Percentiles rank a stretch among this genome's conserved stretches.
Evolutionary conservation across 2,113 vertebrate species (phyloP).

Genomic region (Oncorhynchus mykiss): DNA sequence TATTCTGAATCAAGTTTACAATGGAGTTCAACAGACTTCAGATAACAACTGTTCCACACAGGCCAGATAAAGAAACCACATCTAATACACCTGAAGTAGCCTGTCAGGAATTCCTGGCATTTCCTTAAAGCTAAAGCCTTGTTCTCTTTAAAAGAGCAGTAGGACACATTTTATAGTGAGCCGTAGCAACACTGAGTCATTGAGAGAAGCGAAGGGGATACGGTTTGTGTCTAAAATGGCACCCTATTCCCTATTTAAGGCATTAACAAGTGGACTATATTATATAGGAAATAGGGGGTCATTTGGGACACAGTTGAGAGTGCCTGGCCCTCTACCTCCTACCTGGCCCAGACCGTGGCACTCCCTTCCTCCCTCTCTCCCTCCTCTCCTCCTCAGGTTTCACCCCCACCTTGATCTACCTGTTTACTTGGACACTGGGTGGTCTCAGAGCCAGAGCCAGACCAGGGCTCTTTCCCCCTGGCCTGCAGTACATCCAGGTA

Average conservation of each 20-base stretch:
- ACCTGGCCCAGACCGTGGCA: slow-evolving; percentile 35
- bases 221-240: no score
- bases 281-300: no score
- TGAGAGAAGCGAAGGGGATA: slow-evolving; percentile 1
- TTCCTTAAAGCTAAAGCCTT: slow-evolving; percentile 39
- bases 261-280: no score
- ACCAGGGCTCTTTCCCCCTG: slow-evolving; percentile 43
- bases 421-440: slow-evolving; percentile 68
- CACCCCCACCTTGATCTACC: slow-evolving; percentile 66
- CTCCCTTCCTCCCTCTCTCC: not conserved
- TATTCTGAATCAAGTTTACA: not conserved
- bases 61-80: slow-evolving; percentile 17
- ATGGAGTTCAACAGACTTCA: not conserved
- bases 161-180: slow-evolving; percentile 41
- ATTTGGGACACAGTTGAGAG: no score
- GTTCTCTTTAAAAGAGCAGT: slow-evolving; percentile 22
- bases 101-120: slow-evolving; percentile 49
- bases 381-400: slow-evolving; percentile 49
- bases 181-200: slow-evolving; percentile 33
- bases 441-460: slow-evolving; percentile 49
- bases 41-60: slow-evolving; percentile 11
- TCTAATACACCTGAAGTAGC: slow-evolving; percentile 35
- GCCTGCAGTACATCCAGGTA: slow-evolving; percentile 41
- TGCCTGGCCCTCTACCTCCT: slow-evolving; percentile 27
- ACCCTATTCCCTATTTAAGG: no score